Evolutionary conservation across 2,797 vertebrate species (phyloP), one percentile per base, ranked within the genome.

Genomic region (Buceros bicornis): DNA sequence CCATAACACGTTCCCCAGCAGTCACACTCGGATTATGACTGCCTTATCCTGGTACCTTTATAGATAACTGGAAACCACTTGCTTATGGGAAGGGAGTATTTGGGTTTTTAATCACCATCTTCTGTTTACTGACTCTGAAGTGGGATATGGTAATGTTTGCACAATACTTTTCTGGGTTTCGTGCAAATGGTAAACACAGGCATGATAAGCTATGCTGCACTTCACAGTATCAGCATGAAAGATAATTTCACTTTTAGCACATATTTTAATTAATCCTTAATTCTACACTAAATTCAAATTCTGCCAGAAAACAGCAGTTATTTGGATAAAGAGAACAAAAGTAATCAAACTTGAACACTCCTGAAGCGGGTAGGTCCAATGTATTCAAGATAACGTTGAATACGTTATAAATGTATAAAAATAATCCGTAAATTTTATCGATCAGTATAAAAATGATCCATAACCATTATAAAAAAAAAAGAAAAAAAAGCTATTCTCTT

Each of bases 51-150:
- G 76, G 6, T 50, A 78, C 62, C 50, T 93, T 93, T 88, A 83
- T 6, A 47, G 70, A 61, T 81, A 96, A 93, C 90, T 93, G 95
- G 73, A 83, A 97, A 82, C 37, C 33, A 87, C 64, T 69, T 81
- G 74, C 64, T 88, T 78, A 76, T 37, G 25, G 57, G 90, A 96
- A 97, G 12, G 12, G 25, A 90, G n/a, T 62, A 57, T 37, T 50
- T 28, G 24, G 18, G 35, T n/a, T 48, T 95, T 94, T 83, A 64
- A 26, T n/a, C 15, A 56, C 17, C 45, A 79, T 70, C 60, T 91
- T 94, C 86, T 67, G 81, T 84, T 73, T 92, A 48, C 61, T 74
- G 65, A 58, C 50, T 77, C 78, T 74, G 58, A 70, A 65, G 28
- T 65, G 51, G 72, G 66, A 91, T 37, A 45, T 8, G 26, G 51